Conservation (phyloP, 2,797 vertebrate species). For the Taeniopygia guttata region DNA sequence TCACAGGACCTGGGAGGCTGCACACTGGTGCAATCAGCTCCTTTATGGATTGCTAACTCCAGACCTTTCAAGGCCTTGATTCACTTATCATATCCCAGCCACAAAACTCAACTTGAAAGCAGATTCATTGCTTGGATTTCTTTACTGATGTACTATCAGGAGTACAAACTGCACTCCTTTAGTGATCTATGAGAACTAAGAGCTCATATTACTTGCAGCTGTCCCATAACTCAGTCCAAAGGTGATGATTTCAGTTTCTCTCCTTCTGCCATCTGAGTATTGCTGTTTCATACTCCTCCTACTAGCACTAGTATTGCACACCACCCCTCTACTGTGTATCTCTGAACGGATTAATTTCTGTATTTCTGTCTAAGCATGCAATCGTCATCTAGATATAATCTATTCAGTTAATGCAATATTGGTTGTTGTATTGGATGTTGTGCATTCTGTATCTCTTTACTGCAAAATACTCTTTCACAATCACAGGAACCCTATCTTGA, state of each 20-base stretch:
- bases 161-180: background rate
- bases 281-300: background rate
- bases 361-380: background rate
- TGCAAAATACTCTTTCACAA: background rate
- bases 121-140: conserved; percentile 5
- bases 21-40: background rate
- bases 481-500: background rate
- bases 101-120: background rate
- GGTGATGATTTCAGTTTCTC: background rate
- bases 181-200: background rate
- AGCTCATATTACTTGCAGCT: background rate
- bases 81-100: background rate
- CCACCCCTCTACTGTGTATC: background rate
- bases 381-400: background rate
- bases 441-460: background rate
- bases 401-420: background rate
- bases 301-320: background rate
- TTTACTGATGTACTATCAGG: background rate
- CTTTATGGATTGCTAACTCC: background rate
- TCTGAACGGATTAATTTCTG: background rate
- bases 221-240: conserved; percentile 19
- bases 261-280: background rate
- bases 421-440: background rate
- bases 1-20: background rate
- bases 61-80: background rate